These are phyloP conservation scores for Falco novaeseelandiae DNA, from an alignment of 2,797 vertebrate genomes.

Conservation along the genomic window DNA sequence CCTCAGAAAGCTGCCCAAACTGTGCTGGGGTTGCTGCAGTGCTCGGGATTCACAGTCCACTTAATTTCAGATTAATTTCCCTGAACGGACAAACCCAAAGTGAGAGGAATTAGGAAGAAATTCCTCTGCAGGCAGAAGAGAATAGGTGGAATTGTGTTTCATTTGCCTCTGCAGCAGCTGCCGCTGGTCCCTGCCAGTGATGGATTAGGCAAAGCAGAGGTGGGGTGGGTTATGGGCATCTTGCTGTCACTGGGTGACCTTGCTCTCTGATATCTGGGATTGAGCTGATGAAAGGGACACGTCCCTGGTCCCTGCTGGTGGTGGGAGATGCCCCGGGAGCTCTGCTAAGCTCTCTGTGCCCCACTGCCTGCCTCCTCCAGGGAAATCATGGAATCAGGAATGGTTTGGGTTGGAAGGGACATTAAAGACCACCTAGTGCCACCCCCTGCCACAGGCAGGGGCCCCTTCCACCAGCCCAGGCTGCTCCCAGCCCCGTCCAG, in stretches of 20 bases:
- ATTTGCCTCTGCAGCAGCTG: constrained; percentile 6
- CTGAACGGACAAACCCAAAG: background rate
- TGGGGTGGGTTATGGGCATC: background rate
- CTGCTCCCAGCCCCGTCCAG: background rate
- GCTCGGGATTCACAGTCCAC: background rate
- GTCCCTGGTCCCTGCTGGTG: background rate
- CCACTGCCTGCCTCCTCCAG: background rate
- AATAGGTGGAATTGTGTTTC: background rate
- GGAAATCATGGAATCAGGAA: background rate
- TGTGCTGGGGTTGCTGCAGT: background rate
- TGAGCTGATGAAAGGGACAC: background rate
- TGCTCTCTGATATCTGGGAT: background rate
- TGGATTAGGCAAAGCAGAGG: background rate
- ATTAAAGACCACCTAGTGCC: background rate
- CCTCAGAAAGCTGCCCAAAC: background rate
- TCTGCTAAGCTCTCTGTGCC: background rate
- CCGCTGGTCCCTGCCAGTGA: background rate
- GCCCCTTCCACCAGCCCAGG: background rate
- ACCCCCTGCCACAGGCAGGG: background rate
- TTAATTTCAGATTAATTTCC: constrained; percentile 20
- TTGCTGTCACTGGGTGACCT: fast-evolving
- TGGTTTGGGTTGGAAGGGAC: background rate
- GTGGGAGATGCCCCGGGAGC: background rate
- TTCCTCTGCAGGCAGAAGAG: background rate
- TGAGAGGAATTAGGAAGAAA: constrained; percentile 28